phyloP scores from a whole-genome alignment of 2,888 invertebrate species.

The Ramazzottius varieornatus region DNA sequence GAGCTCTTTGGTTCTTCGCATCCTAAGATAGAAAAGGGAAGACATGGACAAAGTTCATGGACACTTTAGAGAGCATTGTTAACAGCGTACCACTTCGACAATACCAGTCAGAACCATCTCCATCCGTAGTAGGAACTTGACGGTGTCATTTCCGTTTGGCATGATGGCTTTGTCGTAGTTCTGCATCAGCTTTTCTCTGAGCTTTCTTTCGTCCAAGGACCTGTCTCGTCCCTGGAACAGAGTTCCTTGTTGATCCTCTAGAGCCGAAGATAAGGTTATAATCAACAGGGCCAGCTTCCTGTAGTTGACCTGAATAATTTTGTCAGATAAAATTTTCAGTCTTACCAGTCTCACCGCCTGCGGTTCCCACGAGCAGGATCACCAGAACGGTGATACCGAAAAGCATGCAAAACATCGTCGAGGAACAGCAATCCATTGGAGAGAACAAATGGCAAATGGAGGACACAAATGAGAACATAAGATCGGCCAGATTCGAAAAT shows the following conservation, averaged over 20 bases:
- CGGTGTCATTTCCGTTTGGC: background rate
- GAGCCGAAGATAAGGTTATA: too few relatives aligned
- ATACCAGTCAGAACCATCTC: background rate
- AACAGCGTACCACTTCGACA: background rate
- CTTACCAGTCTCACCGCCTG: too few relatives aligned
- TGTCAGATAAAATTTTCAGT: too few relatives aligned
- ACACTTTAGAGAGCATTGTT: background rate
- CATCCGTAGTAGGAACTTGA: background rate
- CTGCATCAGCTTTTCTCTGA: background rate
- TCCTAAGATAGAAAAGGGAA: background rate
- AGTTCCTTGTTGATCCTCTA: background rate
- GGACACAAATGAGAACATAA: too few relatives aligned
- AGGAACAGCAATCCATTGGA: too few relatives aligned
- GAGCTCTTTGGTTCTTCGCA: background rate
- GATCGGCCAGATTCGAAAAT: too few relatives aligned
- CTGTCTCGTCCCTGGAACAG: background rate
- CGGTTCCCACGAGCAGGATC: too few relatives aligned
- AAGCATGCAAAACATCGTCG: too few relatives aligned
- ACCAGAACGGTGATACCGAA: too few relatives aligned
- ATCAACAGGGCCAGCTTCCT: too few relatives aligned
- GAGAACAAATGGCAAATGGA: too few relatives aligned
- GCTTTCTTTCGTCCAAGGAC: background rate
- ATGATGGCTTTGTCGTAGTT: background rate
- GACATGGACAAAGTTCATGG: background rate
- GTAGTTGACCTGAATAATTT: too few relatives aligned